Evolutionary conservation across 2,113 vertebrate species (phyloP), one percentile per base, ranked within the genome.

Genomic region (Empidonax traillii): DNA sequence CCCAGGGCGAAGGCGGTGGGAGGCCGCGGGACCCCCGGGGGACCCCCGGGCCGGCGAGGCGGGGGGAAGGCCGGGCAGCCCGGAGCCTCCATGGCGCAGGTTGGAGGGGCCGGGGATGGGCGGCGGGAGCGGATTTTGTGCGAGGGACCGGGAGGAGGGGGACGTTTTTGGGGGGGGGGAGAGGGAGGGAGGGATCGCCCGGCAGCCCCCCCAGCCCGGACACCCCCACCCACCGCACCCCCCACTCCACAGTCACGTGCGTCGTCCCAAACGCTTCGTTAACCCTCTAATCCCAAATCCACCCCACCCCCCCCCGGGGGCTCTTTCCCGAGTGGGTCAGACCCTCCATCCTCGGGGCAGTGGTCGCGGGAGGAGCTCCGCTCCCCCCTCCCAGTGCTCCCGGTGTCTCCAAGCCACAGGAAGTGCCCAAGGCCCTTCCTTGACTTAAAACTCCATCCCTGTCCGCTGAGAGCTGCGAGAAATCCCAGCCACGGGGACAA

Each of bases 61-160:
- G 98, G 94, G 77, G 96, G 96, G 82, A 98, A 99, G 81, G 98
- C 93, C 97, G 98, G 95, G 96, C 99, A 98, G 92, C 89, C 97
- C 87, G 98, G 98, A 37, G 98, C 96, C 96, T 99, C 98, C 99
- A 99, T 99, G 95, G 87, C 83, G 92, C 91, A 65, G 83, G 83
- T 96, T 95, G 47, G 69, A 49, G 23, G 53, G 53, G 31, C 19
- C 46, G 53, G 61, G 66, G 73, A 21, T 8, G 67, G 73, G 61
- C 13, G 72, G 44, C 31, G 62, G 68, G 75, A 72, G 75, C 39
- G 68, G 75, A 74, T 86, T 86, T 86, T 86, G 89, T 85, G 89
- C 75, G 47, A 71, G 83, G 78, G 10, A 28, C 52, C 4, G 46
- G 69, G 59, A 68, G 66, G 69, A 39, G 86, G 69, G 37, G 86